Evolutionary conservation across 2,113 vertebrate genomes (phyloP), one percentile per base, ranked within the genome.

Genomic region (Nothoprocta perdicaria): DNA sequence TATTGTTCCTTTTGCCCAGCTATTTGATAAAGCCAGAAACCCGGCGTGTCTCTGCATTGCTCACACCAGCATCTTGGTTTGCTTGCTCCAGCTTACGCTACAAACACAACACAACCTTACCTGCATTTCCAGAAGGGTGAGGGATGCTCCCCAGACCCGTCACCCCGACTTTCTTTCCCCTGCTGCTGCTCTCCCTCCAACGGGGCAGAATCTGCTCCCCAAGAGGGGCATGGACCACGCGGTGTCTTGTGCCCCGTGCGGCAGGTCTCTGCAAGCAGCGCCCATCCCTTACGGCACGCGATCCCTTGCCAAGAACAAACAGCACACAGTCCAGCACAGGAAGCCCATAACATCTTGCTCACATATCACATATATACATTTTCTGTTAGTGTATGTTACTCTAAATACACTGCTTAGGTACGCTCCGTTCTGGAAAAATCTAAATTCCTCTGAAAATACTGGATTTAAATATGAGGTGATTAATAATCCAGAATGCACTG

Each of bases 221-320:
- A 86, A 89, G 89, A 57, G 29, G 22, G 50, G 41, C 74, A 82
- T 92, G 94, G 89, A 84, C 80, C 84, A 89, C 94, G 92, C 63
- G 2, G 52, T n/a, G 35, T 89, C 94, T 88, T 23, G 21, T 83
- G 89, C 87, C 35, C 35, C 35, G 35, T 38, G 35, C 35, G 35
- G 7, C 35, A 38, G 35, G 7, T 38, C 35, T 38, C 35, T 38
- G 95, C 94, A 95, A 94, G 91, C 91, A 92, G 89, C 96, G 84
- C 84, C 2, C 12, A 69, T 95, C 90, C 96, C 95, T 92, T 94
- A 93, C 93, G 94, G 72, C 83, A 80, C 38, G 0, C 18, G 84
- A 94, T 83, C 86, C 80, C 92, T 53, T 93, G 94, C 92, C 94
- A 96, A 90, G 79, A 95, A 92, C 68, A 96, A 93, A 89, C 67